Evolutionary conservation across 1,140 invertebrate species (phyloP), one percentile per base, ranked within the genome.

Genomic region (Littorina saxatilis): DNA sequence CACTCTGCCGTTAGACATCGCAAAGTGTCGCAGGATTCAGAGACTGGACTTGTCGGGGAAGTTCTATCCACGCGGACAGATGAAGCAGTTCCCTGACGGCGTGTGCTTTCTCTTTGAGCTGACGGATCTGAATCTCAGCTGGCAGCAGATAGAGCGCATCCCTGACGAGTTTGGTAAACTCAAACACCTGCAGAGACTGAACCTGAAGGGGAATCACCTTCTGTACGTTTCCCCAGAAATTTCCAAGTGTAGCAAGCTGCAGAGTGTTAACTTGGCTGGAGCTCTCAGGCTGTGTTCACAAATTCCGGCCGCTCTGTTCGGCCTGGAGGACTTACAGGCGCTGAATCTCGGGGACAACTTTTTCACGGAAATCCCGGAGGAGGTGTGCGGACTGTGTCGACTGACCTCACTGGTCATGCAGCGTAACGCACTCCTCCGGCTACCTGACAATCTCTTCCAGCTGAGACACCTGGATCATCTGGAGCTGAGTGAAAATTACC

Each of bases 331-430:
- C 63, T 23, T 73, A 23, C 74, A 84, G 80, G 82, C 82, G 55
- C 82, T 92, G 61, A 88, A 90, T 81, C 80, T 91, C n/a, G 90
- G 87, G 52, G 87, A 88, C 37, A 91, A 91, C 79, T 88, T 87
- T 52, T 89, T 91, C 73, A 88, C 88, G 11, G 88, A 90, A 68
- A 88, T 91, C 55, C 90, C 90, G 15, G 40, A 85, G 23, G 83
- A 89, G 47, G 84, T 91, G 13, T 82, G 84, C 29, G 87, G 87
- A 0, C 80, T 91, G 50, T 84, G 84, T 81, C 88, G 89, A 29
- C 83, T 91, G 47, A 82, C 84, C 35, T 84, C 86, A 70, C 86
- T 91, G 52, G 82, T 88, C 5, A 85, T 91, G 76, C 81, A 90
- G 61, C 84, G 89, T n/a, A 91, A 91, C 83, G 87, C 89, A 29